A percentile compares a stretch with the other conserved stretches of the same genome.
Conservation (phyloP, 2,888 invertebrate genomes). For the Auanema freiburgensis region DNA sequence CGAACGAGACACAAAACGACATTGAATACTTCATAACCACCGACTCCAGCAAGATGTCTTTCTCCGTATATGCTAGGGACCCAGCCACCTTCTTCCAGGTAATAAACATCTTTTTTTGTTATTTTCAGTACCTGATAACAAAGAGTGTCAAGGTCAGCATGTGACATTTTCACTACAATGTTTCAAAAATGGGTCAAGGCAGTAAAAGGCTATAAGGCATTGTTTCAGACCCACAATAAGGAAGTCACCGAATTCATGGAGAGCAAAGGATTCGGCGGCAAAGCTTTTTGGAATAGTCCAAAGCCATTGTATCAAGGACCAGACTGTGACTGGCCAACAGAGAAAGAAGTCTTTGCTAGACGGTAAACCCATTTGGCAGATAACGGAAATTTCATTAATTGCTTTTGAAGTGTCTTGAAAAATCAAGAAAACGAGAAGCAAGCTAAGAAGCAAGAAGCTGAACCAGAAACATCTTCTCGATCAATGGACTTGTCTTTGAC, state of each 20-base stretch:
- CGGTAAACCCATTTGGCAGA: conserved; percentile 28
- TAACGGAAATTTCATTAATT: background rate
- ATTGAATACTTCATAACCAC: conserved; percentile 63
- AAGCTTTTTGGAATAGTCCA: conserved; percentile 65
- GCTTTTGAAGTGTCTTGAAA: background rate
- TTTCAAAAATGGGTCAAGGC: background rate
- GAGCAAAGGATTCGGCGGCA: conserved; percentile 63
- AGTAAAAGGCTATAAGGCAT: background rate
- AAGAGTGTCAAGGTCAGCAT: background rate
- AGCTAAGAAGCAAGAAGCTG: background rate
- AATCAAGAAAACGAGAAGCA: background rate
- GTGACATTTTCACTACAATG: background rate
- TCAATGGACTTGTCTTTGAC: conserved; percentile 38
- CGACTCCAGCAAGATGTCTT: conserved; percentile 62
- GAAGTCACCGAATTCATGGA: conserved; percentile 61
- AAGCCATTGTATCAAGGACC: conserved; percentile 65
- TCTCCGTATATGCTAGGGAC: conserved; percentile 64
- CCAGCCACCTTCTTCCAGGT: conserved; percentile 61
- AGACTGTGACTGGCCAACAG: conserved; percentile 64
- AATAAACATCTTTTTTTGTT: conserved; percentile 4
- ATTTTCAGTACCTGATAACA: background rate
- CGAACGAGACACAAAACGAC: background rate
- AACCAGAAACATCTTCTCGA: background rate
- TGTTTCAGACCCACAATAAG: conserved; percentile 61
- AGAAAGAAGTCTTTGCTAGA: conserved; percentile 64